Conservation (phyloP, 2,113 vertebrate species). For the Passer domesticus region DNA sequence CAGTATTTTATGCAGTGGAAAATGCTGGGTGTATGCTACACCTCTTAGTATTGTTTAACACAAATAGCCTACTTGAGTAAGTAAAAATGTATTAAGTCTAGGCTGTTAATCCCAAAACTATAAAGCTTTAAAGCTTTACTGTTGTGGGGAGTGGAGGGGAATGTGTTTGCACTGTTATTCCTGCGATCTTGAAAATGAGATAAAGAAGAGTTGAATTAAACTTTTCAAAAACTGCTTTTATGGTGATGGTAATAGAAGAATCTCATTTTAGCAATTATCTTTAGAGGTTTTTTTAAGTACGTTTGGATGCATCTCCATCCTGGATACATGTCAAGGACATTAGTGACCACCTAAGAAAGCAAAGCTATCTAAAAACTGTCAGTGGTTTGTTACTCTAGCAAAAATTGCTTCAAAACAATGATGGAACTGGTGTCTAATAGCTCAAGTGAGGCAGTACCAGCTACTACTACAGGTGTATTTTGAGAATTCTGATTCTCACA, state of each 20-base stretch:
- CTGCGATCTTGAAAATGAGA: background rate
- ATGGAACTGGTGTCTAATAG: background rate
- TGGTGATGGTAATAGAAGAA: background rate
- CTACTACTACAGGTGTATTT: background rate
- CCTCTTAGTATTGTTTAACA: background rate
- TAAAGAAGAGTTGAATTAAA: background rate
- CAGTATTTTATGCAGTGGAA: background rate
- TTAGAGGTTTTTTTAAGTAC: background rate
- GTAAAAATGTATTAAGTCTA: background rate
- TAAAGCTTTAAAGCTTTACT: background rate
- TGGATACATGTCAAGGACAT: background rate
- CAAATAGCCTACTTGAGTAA: background rate
- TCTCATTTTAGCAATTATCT: background rate
- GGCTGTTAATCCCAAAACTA: background rate
- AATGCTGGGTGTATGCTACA: background rate
- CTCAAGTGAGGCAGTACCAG: background rate
- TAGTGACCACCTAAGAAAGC: background rate
- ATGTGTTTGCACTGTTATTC: background rate
- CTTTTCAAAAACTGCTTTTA: background rate
- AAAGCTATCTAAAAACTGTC: background rate
- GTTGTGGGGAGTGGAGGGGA: background rate
- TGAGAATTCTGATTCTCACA: background rate
- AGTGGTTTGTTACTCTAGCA: background rate
- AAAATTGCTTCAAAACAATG: background rate
- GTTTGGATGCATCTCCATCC: background rate